phyloP scores from a whole-genome alignment of 2,888 invertebrate species.

The Brachypalpus laphriformis region DNA sequence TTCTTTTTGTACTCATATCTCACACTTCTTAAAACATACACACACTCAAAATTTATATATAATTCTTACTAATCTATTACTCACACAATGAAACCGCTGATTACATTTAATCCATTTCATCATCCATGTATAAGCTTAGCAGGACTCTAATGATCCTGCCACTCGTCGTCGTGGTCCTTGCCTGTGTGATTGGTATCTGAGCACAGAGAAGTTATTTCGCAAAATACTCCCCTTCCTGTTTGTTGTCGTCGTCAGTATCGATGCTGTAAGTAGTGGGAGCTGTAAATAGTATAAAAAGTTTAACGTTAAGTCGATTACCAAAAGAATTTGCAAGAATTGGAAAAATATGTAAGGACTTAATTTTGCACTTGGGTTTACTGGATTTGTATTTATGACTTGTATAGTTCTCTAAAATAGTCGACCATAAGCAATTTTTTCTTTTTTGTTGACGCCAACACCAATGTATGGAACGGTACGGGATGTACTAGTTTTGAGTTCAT shows the following conservation, averaged over 20 bases:
- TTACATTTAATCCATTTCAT: slow-evolving; percentile 60
- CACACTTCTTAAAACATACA: too few species aligned
- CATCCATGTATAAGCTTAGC: slow-evolving; percentile 47
- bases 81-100: slow-evolving; percentile 66
- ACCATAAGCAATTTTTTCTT: neutral
- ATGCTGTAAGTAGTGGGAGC: neutral
- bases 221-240: neutral
- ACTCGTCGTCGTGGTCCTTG: neutral
- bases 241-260: neutral
- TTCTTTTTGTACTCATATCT: neutral
- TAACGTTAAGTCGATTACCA: slow-evolving; percentile 12
- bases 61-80: slow-evolving; percentile 29
- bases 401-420: neutral
- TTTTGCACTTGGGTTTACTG: slow-evolving; percentile 18
- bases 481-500: neutral
- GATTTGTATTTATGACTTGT: neutral
- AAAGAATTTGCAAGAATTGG: slow-evolving; percentile 11
- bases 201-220: neutral
- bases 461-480: neutral
- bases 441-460: neutral
- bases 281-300: slow-evolving; percentile 5
- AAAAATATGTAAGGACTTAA: slow-evolving; percentile 2
- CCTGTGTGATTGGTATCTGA: neutral
- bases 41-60: neutral
- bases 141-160: slow-evolving; percentile 29